Evolutionary conservation across 2,113 vertebrate genomes (phyloP).

Genomic region (Glaucomys volans): DNA sequence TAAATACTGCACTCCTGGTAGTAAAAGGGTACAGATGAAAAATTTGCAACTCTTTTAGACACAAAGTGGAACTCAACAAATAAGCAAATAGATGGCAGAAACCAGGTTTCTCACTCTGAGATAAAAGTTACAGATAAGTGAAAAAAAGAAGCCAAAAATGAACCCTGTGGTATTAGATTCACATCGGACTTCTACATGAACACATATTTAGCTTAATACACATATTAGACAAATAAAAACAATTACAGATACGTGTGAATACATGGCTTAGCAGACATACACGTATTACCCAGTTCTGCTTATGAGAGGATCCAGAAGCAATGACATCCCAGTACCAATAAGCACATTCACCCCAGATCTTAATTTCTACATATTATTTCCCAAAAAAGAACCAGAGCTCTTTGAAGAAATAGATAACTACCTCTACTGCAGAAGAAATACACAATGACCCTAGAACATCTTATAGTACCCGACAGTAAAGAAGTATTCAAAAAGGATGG

Average conservation of each 20-base stretch:
- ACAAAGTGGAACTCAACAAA: background rate
- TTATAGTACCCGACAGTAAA: background rate
- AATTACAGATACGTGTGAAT: background rate
- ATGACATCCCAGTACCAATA: background rate
- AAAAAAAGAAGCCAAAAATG: background rate
- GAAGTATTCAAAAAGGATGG: background rate
- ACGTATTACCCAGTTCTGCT: background rate
- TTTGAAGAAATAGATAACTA: background rate
- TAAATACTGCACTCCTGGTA: background rate
- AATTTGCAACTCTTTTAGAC: background rate
- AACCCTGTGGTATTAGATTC: background rate
- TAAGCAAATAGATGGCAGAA: background rate
- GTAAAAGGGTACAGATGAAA: background rate
- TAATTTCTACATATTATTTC: background rate
- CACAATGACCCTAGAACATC: background rate
- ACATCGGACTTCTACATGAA: background rate
- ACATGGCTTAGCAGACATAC: background rate
- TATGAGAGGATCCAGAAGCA: background rate
- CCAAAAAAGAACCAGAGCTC: background rate
- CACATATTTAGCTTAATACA: background rate
- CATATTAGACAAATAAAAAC: background rate
- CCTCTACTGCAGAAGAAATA: background rate
- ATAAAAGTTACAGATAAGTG: background rate
- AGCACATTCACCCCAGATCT: background rate
- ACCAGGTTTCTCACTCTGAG: background rate